Base-by-base conservation (phyloP, 2,797 vertebrate species). In the Hemibagrus guttatus region DNA sequence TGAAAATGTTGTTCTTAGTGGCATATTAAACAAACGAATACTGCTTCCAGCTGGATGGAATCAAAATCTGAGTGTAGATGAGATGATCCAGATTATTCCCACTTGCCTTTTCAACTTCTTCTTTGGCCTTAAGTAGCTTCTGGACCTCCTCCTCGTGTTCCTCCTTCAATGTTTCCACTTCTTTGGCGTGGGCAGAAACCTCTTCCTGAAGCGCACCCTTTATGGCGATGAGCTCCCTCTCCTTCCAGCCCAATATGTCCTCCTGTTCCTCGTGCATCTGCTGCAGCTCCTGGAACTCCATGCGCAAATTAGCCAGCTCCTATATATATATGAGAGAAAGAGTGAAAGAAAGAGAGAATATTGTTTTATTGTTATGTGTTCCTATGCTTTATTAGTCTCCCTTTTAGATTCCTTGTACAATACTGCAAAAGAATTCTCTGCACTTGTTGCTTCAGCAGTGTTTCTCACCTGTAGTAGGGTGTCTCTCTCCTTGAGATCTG, bases 141-240 rank as follows among this genome's bases (percentile, higher is more conserved):
- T 94, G 94, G 26, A 98, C 90, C 90, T 98, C 97, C 0, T 93
- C 92, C 4, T 96, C 93, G 0, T 97, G 97, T 35, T 97, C 95
- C 1, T 97, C 96, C 92, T 96, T 98, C 84, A 99, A 94, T 69
- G 92, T 95, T 68, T 97, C 95, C 88, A 97, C 94, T 89, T 99
- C 97, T 87, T 92, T 94, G 71, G 98, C 97, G 0, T 98, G 98
- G 72, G 93, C 97, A 86, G 97, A 96, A 54, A 99, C 96, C 91
- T 99, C 98, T 69, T 98, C 98, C 89, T 98, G 97, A 56, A 99
- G 92, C 1, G 96, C 98, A 69, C 96, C 98, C 91, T 97, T 97
- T 89, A 99, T 94, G 87, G 96, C 97, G 0, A 88, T 95, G 84
- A 99, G 96, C 74, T 99, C 98, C 3, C 96, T 94, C 89, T 98